Evolutionary conservation across 1,140 invertebrate genomes (phyloP), one percentile per base, ranked within the genome.

Genomic region (Scaptomyza montana): DNA sequence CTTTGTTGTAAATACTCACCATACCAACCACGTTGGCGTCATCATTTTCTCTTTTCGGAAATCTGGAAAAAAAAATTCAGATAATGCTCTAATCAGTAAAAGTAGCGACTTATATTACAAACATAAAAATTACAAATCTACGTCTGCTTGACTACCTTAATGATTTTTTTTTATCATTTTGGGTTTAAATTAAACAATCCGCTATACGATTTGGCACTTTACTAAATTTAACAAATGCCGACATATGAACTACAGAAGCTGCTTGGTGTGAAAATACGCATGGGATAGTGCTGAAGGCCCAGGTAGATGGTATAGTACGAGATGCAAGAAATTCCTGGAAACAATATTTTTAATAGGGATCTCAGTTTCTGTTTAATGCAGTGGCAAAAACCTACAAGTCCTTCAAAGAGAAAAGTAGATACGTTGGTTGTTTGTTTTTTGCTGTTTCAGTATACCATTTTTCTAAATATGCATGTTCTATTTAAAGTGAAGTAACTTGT

Each of bases 11-110:
- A 25, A 59, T 59, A 73, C 84, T 78, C 62, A 89, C 84, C 84
- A 89, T 60, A 25, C 62, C 76, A 57, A 71, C 66, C n/a, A 76
- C 51, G 61, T 41, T 75, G 16, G 54, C 30, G 61, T 62, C 77
- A 36, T 66, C 61, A 43, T 74, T 77, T 73, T 64, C 65, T 4
- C 10, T 70, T 77, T 70, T 77, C 28, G 74, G 77, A 46, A 84
- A 78, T 73, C 84, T 89, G 74, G 53, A 50, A 67, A 10, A 56
- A 43, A 64, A 47, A 30, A 4, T 25, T 4, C 21, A 56, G 45
- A 60, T 28, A 49, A 41, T 56, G 4, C n/a, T 30, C 12, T 73
- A 30, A 69, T 56, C 50, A n/a, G 4, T 21, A 36, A 39, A 59
- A 46, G 54, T 59, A 47, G 3, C 30, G 1, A 1, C 7, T 33